phyloP scores from a whole-genome alignment of 2,888 invertebrate genomes.

The Disparrhopalites patrizii region DNA sequence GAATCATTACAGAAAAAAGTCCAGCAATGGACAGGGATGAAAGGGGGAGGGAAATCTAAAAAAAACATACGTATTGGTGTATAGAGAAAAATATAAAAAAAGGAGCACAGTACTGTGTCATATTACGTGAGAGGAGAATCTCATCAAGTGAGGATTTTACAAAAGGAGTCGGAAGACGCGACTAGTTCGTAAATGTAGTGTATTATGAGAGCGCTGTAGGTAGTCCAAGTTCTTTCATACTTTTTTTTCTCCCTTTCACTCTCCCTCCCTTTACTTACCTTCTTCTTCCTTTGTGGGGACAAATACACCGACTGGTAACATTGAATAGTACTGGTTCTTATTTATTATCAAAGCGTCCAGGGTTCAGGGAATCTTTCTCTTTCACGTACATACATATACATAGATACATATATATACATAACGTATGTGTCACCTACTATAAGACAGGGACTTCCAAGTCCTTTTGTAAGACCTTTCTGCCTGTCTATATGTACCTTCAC shows the following conservation, averaged over 20 bases:
- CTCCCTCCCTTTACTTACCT: too few relatives aligned
- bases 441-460: too few relatives aligned
- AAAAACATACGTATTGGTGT: too few relatives aligned
- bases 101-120: background rate
- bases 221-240: slow-evolving; percentile 13
- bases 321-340: slow-evolving; percentile 21
- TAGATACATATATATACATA: too few relatives aligned
- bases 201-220: slow-evolving; percentile 18
- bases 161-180: slow-evolving; percentile 17
- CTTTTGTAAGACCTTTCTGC: too few relatives aligned
- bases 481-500: too few relatives aligned
- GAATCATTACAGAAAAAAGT: too few relatives aligned
- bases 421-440: too few relatives aligned
- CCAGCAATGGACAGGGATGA: too few relatives aligned
- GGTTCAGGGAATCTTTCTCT: too few relatives aligned
- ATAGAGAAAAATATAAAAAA: slow-evolving; percentile 5
- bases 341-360: slow-evolving; percentile 27
- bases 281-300: slow-evolving; percentile 6
- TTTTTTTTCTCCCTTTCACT: background rate
- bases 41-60: too few relatives aligned
- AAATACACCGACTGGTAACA: slow-evolving; percentile 18
- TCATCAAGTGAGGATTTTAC: slow-evolving; percentile 14
- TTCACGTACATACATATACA: too few relatives aligned
- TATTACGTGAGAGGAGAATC: slow-evolving; percentile 1
- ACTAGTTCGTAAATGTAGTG: slow-evolving; percentile 17